Evolutionary conservation across 2,113 vertebrate species (phyloP).

Genomic region (Hydrolagus affinis): DNA sequence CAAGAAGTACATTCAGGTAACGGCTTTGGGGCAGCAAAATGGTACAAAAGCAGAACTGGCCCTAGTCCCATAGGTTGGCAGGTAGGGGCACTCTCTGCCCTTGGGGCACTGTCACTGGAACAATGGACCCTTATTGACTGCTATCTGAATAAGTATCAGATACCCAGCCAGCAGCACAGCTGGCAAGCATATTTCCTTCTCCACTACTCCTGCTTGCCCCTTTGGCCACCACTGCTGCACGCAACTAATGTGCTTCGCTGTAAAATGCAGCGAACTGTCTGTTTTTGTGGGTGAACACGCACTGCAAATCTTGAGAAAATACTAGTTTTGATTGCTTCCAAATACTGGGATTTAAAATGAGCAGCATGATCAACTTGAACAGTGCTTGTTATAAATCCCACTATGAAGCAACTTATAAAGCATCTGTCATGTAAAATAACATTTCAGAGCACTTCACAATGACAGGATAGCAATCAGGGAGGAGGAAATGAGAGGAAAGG

Average conservation of each 20-base stretch:
- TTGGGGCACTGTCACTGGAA: not conserved
- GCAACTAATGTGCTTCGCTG: not conserved
- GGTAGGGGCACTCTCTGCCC: too few species aligned
- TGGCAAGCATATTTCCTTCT: not conserved
- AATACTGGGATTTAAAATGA: not conserved
- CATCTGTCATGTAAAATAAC: too few species aligned
- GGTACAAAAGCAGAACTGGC: not conserved
- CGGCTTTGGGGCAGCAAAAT: not conserved
- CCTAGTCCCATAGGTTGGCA: too few species aligned
- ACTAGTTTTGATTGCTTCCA: not conserved
- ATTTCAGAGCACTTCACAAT: too few species aligned
- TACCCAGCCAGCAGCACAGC: not conserved
- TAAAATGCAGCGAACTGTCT: too few species aligned
- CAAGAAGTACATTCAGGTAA: not conserved
- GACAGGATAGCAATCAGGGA: too few species aligned
- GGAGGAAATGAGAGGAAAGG: too few species aligned
- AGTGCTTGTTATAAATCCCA: too few species aligned
- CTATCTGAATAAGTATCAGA: not conserved
- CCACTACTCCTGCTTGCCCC: not conserved
- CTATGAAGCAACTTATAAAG: too few species aligned
- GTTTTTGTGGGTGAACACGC: too few species aligned
- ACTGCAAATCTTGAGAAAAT: not conserved
- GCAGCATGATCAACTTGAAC: too few species aligned
- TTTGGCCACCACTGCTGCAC: too few species aligned
- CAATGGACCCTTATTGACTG: not conserved